Conservation (phyloP, 2,888 invertebrate genomes). For the Nemapogon koenigi region DNA sequence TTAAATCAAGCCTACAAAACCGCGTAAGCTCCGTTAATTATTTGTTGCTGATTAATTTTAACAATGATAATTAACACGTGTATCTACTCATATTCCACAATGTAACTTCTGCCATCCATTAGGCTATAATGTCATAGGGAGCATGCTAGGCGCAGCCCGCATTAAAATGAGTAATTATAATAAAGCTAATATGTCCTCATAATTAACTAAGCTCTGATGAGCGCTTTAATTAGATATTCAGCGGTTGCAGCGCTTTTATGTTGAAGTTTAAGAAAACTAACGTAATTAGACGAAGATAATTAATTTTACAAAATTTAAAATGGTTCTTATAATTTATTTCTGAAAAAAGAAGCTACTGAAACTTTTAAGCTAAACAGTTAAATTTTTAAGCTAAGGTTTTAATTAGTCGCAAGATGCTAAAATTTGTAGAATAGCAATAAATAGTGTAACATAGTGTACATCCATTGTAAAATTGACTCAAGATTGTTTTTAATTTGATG, state of each 20-base stretch:
- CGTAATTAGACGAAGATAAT: neutral
- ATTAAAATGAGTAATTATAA: conserved; percentile 65
- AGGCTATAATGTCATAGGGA: neutral
- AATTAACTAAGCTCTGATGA: conserved; percentile 61
- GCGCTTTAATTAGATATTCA: conserved; percentile 42
- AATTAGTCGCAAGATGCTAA: too few relatives aligned
- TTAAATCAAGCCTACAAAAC: too few relatives aligned
- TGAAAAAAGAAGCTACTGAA: too few relatives aligned
- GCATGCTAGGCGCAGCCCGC: conserved; percentile 45
- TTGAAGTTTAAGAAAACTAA: conserved; percentile 15
- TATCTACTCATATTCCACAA: conserved; percentile 5
- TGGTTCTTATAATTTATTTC: too few relatives aligned
- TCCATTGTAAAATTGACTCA: too few relatives aligned
- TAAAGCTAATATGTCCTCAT: conserved; percentile 60
- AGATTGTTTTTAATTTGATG: too few relatives aligned
- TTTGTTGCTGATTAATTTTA: conserved; percentile 5
- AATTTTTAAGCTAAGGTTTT: too few relatives aligned
- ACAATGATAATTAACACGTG: conserved; percentile 8
- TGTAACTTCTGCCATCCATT: conserved; percentile 1
- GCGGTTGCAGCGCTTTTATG: conserved; percentile 26
- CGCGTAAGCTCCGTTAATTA: too few relatives aligned
- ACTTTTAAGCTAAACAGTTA: too few relatives aligned
- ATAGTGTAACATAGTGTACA: too few relatives aligned
- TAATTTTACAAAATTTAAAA: too few relatives aligned
- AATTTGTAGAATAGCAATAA: too few relatives aligned